Conservation (phyloP, 2,888 invertebrate species). For the Heterodera filipjevi region DNA sequence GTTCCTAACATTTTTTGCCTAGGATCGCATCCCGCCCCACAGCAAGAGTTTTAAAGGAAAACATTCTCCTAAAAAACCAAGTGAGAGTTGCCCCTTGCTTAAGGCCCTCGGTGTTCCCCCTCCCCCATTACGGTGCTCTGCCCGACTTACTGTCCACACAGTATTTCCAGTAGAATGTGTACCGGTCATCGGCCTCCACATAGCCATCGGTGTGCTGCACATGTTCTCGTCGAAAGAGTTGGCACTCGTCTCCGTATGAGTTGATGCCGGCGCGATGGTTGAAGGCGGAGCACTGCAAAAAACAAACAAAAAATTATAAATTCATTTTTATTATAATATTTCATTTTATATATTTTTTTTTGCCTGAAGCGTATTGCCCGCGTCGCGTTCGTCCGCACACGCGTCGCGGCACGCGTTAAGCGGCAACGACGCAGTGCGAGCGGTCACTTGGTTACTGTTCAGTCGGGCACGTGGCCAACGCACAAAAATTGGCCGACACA, state of each 20-base stretch:
- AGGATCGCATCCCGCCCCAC: too few species aligned
- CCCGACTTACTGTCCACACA: conserved; percentile 52
- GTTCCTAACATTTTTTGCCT: too few species aligned
- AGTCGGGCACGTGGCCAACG: conserved; percentile 63
- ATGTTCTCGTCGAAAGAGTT: conserved; percentile 52
- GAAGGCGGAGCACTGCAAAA: conserved; percentile 61
- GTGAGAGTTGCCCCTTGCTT: too few species aligned
- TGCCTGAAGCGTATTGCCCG: conserved; percentile 43
- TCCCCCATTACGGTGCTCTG: background rate
- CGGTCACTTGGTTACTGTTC: conserved; percentile 38
- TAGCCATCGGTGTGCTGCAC: conserved; percentile 62
- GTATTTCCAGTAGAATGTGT: conserved; percentile 65
- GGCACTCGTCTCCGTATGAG: conserved; percentile 58
- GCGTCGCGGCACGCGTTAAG: conserved; percentile 55
- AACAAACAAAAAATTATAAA: conserved; percentile 26
- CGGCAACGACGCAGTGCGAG: conserved; percentile 41
- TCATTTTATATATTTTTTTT: background rate
- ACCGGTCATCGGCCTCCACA: conserved; percentile 65
- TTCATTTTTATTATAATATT: background rate
- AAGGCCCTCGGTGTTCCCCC: too few species aligned
- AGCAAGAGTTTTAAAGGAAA: too few species aligned
- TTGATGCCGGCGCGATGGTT: conserved; percentile 62
- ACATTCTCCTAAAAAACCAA: too few species aligned
- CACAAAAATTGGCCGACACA: conserved; percentile 59
- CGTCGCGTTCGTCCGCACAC: conserved; percentile 59